Evolutionary conservation across 2,797 vertebrate species (phyloP), one percentile per base, ranked within the genome.

Genomic region (Prunella strophiata): DNA sequence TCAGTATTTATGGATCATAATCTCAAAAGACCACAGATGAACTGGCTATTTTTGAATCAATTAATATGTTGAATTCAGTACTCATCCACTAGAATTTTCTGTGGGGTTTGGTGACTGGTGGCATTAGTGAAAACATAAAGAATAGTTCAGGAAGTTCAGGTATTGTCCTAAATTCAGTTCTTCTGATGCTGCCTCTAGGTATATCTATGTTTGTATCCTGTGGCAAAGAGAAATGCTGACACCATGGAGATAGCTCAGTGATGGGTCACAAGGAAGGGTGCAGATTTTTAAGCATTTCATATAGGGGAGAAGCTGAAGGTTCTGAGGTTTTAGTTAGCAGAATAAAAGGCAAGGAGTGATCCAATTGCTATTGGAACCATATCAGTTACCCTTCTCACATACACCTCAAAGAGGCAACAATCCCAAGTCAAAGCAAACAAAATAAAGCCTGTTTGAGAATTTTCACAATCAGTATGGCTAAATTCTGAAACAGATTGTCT

Each of bases 301-400:
- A 1, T 29, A 17, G 0, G 0, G 36, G 34, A 5, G 22, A 85
- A 63, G 36, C 17, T 71, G 67, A 73, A 73, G 36, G 17, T 42
- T 68, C 22, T 61, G 75, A 68, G 4, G 2, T 75, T 75, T 76
- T 54, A 73, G 51, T 45, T 52, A 75, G 48, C 25, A 52, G 42
- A 91, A 30, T 34, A 65, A 42, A 86, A 40, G 23, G 16, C 54
- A 88, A 36, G 34, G 36, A 48, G 30, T 52, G 25, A 48, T 71
- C 19, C 32, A 43, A 6, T 47, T 55, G 30, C 36, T 50, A 0
- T 13, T 70, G 52, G 48, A 73, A 13, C 20, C 2, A 0, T 70
- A 26, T 55, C 43, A 20, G 36, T 77, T 74, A 51, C 14, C 20
- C 3, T 76, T 76, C 15, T 71, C 25, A 54, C 9, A 9, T 34